Evolutionary conservation across 2,113 vertebrate genomes (phyloP), one percentile per base, ranked within the genome.

Genomic region (Chrysochloris asiatica): DNA sequence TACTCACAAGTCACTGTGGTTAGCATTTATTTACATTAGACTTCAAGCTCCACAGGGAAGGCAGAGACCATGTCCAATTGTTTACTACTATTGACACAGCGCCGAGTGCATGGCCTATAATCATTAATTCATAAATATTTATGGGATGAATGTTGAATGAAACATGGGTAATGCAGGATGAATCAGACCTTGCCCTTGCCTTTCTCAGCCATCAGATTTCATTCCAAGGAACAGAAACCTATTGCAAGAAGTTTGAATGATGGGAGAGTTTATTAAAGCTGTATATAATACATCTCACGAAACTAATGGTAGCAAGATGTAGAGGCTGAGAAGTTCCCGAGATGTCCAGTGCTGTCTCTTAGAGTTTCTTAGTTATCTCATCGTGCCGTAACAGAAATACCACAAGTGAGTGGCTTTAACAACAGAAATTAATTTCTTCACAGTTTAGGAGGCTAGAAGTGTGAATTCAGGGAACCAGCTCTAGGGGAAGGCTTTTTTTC

Each of bases 41-140:
- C 69, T 63, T 13, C 50, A 84, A 92, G 59, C 59, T 59, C 28
- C 75, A 48, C 3, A 12, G 83, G n/a, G 28, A 43, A 52, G 50
- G 67, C 59, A 84, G 87, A 84, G 24, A 7, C 56, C 56, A 33
- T 28, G 26, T 81, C 79, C 69, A 11, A 50, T 72, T 78, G 65
- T 75, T 93, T 88, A 76, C 50, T 45, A 24, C 28, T 63, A 1
- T 47, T 36, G 80, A 50, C 47, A 12, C 50, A 76, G 65, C 24
- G 12, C 65, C 65, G 17, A 83, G 45, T 38, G 41, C 38, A 36
- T 11, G 38, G 45, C 50, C 56, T 41, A 1, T 67, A 45, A 24
- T 88, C 24, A n/a, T 90, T 61, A 41, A 69, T 88, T 26, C 75
- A n/a, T 85, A n/a, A 85, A 92, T 93, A 83, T 59, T 38, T 90